Percentiles rank a stretch among this genome's conserved stretches.
Conservation (phyloP, 2,888 invertebrate species). For the Epistrophella euchroma region DNA sequence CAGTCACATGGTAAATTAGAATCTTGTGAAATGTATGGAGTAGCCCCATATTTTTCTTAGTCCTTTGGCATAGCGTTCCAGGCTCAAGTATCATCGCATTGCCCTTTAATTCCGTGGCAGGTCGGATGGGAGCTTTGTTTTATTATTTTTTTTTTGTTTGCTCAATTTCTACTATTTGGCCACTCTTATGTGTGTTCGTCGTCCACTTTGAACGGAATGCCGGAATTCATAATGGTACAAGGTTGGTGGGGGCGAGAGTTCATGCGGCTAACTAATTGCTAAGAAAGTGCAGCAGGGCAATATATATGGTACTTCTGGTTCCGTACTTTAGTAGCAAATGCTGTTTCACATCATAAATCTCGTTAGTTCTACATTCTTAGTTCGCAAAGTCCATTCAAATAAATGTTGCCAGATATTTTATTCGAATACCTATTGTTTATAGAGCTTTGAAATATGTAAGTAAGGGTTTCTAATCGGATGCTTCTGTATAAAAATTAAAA, state of each 20-base stretch:
- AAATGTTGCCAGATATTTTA: slow-evolving; percentile 4
- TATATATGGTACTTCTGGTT: slow-evolving; percentile 74
- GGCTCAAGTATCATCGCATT: slow-evolving; percentile 45
- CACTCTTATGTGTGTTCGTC: slow-evolving; percentile 12
- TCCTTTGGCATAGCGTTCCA: slow-evolving; percentile 18
- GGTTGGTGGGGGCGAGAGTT: slow-evolving; percentile 43
- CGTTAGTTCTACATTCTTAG: slow-evolving; percentile 65
- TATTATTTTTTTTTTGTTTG: background rate
- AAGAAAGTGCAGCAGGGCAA: slow-evolving; percentile 72
- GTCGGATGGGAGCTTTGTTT: slow-evolving; percentile 15
- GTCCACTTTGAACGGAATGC: slow-evolving; percentile 39
- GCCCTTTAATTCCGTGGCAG: slow-evolving; percentile 51
- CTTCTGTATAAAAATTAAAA: too few species aligned
- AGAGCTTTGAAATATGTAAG: background rate
- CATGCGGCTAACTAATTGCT: slow-evolving; percentile 73
- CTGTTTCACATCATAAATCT: slow-evolving; percentile 76
- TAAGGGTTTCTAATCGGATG: too few species aligned
- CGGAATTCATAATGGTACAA: slow-evolving; percentile 34
- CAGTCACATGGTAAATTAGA: slow-evolving; percentile 73
- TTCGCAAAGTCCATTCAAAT: slow-evolving; percentile 15
- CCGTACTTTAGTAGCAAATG: slow-evolving; percentile 75
- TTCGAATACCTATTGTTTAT: background rate
- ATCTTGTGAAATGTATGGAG: slow-evolving; percentile 66
- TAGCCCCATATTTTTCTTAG: slow-evolving; percentile 59
- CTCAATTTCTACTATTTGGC: slow-evolving; percentile 14